Base-by-base conservation (phyloP, 2,797 vertebrate species). In the Spinibarbus caldwelli region DNA sequence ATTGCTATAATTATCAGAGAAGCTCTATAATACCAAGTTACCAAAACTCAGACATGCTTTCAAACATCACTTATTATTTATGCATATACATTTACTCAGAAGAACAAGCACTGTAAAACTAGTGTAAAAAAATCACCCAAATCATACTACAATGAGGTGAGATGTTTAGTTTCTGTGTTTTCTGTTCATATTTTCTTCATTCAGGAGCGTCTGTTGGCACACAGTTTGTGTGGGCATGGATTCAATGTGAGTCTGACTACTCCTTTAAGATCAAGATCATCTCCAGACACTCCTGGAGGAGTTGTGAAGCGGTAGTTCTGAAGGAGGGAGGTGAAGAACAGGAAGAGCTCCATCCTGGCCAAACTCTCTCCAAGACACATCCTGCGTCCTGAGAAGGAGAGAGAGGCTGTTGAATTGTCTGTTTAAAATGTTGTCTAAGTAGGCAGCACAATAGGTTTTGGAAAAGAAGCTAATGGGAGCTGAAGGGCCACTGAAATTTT, bases 341-440 rank as follows among this genome's bases (percentile, higher is more conserved):
- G 89, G 80, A 95, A 95, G 79, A 96, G 90, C 84, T 96, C 94
- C 92, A 93, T 95, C 83, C 85, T 95, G 87, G 94, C 94, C 81
- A 94, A 91, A 78, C 93, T 89, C 90, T 95, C 93, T 11, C 95
- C 95, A 57, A 92, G 36, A 64, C 94, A 96, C 86, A 88, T 87
- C 29, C 91, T 89, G 72, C 81, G 85, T 36, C 94, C 94, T 94
- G 36, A 34, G 52, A 1, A 10, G n/a, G n/a, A 11, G 45, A 14
- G 26, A 62, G 11, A 62, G n/a, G 36, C 36, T 5, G 36, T 36
- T 36, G 36, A 36, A 6, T 36, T 1, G 36, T 36, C 6, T 6
- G 36, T 36, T 36, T 36, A 6, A 36, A 36, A 36, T 36, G 36
- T 6, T 36, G 36, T 36, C 36, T 6, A 36, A 1, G 5, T 36